Base-by-base conservation (phyloP, 1,140 invertebrate genomes). In the Ceratoteleas bidentatus region DNA sequence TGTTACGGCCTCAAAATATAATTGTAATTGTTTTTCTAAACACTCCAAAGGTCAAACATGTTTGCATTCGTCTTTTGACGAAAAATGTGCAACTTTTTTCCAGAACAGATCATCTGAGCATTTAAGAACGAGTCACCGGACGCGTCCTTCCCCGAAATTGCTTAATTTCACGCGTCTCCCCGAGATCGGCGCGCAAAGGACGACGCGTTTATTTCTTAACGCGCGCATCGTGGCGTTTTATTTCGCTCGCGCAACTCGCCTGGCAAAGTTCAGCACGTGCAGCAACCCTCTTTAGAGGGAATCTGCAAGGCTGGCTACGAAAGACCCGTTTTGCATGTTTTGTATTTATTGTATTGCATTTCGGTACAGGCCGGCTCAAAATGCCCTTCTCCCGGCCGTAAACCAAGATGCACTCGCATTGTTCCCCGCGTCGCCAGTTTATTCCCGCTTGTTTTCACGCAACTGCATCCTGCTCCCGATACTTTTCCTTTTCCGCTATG, bases 311-410 rank as follows among this genome's bases (percentile, higher is more conserved):
- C 76, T 80, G 77, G 76, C 72, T 84, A 77, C 73, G 81, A 77
- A 77, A 84, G 76, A 84, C 81, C 77, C 81, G 81, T 84, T 84
- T 84, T 80, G 77, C 77, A 80, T 80, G 81, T 83, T 83, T 83
- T 80, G 73, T 80, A 84, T 84, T 84, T 84, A 73, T 84, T 84
- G 81, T 80, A 80, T 80, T 80, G 81, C 81, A 80, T 84, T 84
- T 84, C 72, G 68, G 81, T 84, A 84, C 81, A 80, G 76, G 24
- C 62, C 40, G 54, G 0, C 6, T 32, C 72, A 79, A 84, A 84
- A 84, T 64, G 74, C 68, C 45, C 43, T 9, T 32, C 34, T 16
- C 53, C 58, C 56, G 24, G 24, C 24, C 24, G 24, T 24, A 24
- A 24, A 24, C 34, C 38, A 57, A 70, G 52, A 68, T 69, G 74